phyloP scores from a whole-genome alignment of 2,888 invertebrate genomes.

The Rotaria macrura region DNA sequence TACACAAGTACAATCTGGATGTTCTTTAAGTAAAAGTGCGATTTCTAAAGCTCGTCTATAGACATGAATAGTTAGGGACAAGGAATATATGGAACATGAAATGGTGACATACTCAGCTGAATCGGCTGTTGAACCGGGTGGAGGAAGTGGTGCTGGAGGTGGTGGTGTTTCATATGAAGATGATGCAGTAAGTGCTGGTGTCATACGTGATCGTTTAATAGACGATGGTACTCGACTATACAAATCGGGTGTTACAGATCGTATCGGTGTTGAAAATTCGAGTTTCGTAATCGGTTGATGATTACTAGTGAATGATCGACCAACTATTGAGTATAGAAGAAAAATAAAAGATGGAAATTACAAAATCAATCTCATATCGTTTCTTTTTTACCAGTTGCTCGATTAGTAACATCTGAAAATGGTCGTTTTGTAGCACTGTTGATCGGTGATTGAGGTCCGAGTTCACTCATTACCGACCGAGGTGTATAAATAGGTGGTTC shows the following conservation, averaged over 20 bases:
- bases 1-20: constrained; percentile 1
- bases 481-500: background rate
- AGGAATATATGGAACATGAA: background rate
- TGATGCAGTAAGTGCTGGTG: background rate
- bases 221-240: background rate
- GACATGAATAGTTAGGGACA: background rate
- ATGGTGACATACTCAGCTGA: background rate
- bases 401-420: background rate
- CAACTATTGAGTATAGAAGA: background rate
- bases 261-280: background rate
- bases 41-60: background rate
- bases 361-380: background rate
- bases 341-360: background rate
- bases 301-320: background rate
- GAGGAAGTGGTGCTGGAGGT: background rate
- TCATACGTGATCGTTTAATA: background rate
- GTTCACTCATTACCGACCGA: background rate
- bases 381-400: background rate
- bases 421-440: background rate
- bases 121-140: background rate
- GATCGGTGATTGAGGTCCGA: background rate
- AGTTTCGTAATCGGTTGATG: background rate
- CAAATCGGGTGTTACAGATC: background rate
- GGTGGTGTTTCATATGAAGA: background rate
- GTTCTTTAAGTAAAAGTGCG: background rate